Conservation (phyloP, 2,888 invertebrate genomes). For the Andrena haemorrhoa region DNA sequence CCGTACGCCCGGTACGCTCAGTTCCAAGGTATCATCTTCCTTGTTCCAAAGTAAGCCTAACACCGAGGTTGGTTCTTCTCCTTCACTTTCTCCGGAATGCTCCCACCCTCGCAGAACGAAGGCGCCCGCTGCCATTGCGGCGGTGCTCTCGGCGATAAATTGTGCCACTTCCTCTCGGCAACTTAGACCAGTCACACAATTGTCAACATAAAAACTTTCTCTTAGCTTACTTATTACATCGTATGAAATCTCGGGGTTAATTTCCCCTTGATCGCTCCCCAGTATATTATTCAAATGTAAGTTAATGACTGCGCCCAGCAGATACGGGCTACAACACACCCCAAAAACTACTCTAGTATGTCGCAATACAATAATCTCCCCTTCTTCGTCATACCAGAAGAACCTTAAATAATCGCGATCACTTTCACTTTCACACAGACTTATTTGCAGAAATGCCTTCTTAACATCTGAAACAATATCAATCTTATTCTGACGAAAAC, state of each 20-base stretch:
- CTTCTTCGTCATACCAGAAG: slow-evolving; percentile 62
- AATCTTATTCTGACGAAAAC: slow-evolving; percentile 56
- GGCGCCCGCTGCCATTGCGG: not conserved
- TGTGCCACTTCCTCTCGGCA: not conserved
- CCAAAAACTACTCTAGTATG: slow-evolving; percentile 73
- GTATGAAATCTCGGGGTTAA: too few species aligned
- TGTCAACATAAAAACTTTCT: slow-evolving; percentile 19
- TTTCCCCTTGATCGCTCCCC: not conserved
- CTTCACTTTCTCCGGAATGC: not conserved
- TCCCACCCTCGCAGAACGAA: slow-evolving; percentile 39
- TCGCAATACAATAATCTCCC: slow-evolving; percentile 34
- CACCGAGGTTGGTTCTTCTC: not conserved
- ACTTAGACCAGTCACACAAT: slow-evolving; percentile 13
- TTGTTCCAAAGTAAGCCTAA: not conserved
- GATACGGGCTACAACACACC: slow-evolving; percentile 65
- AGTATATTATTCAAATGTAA: slow-evolving; percentile 55
- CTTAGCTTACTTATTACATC: not conserved
- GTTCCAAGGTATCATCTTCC: not conserved
- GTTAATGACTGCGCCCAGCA: slow-evolving; percentile 68
- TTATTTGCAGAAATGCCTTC: slow-evolving; percentile 66
- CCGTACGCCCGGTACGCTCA: not conserved
- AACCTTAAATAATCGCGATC: slow-evolving; percentile 68
- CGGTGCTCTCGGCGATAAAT: not conserved
- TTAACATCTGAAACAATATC: slow-evolving; percentile 63
- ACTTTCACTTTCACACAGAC: slow-evolving; percentile 39